Conservation (phyloP, 1,140 invertebrate genomes). For the Lepidurus apus region DNA sequence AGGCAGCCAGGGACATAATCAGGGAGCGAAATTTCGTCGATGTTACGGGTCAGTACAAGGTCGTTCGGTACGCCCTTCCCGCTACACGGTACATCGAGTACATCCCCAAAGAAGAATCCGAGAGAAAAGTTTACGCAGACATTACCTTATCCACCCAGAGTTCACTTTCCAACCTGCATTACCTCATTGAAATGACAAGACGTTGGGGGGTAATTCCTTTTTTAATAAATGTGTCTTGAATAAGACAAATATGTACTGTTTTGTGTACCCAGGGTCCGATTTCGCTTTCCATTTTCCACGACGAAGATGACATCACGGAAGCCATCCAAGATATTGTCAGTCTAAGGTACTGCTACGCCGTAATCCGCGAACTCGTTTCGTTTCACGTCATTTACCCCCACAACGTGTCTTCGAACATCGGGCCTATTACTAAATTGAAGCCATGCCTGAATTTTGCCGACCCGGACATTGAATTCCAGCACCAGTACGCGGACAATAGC, state of each 20-base stretch:
- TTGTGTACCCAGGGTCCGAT: background rate
- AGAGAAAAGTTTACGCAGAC: background rate
- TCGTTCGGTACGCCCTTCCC: background rate
- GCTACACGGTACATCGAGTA: background rate
- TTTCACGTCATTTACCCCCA: background rate
- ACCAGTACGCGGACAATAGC: background rate
- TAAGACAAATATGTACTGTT: background rate
- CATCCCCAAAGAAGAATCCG: background rate
- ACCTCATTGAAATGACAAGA: slow-evolving; percentile 12
- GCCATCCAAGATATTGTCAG: background rate
- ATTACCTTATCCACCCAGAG: background rate
- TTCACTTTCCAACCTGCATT: background rate
- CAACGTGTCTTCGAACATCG: background rate
- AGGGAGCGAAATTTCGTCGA: background rate
- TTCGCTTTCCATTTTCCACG: background rate
- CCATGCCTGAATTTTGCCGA: background rate
- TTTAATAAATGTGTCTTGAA: too few species aligned
- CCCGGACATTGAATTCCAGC: background rate
- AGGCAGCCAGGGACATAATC: background rate
- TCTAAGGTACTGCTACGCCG: background rate
- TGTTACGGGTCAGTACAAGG: slow-evolving; percentile 2
- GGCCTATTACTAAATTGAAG: background rate
- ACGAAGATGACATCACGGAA: background rate
- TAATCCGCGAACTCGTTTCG: background rate
- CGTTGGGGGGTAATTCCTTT: background rate